Percentiles rank a stretch among this genome's conserved stretches.
Evolutionary conservation across 2,113 vertebrate genomes (phyloP).

Genomic region (Chrysochloris asiatica): DNA sequence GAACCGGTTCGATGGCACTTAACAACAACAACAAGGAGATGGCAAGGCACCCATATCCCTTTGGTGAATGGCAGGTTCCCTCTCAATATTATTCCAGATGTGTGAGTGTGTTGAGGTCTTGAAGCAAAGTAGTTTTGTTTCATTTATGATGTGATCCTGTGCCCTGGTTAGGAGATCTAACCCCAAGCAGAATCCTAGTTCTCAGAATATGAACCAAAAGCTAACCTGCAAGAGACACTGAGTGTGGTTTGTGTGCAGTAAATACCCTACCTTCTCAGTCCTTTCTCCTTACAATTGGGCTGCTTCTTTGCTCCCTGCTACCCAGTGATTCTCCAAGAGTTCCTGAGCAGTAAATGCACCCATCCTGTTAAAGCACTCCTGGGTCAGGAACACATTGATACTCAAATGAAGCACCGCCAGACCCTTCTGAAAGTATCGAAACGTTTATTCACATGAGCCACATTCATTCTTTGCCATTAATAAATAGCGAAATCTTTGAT

Average conservation of each 20-base stretch:
- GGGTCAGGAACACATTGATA: neutral
- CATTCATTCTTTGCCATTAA: constrained; percentile 64
- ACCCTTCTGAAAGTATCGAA: neutral
- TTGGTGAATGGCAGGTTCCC: neutral
- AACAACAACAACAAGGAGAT: no score
- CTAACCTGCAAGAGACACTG: neutral
- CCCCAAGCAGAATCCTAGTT: neutral
- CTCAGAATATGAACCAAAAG: neutral
- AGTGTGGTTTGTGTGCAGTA: neutral
- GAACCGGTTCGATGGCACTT: no score
- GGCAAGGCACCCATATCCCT: neutral
- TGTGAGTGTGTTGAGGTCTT: neutral
- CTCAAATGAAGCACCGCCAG: neutral
- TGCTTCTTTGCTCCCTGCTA: neutral
- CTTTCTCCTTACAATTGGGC: neutral
- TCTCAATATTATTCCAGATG: neutral
- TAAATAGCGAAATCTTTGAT: constrained; percentile 71
- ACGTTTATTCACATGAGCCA: constrained; percentile 3
- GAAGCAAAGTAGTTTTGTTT: neutral
- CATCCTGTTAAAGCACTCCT: neutral
- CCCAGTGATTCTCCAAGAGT: neutral
- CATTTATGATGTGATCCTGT: neutral
- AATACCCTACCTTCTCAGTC: neutral
- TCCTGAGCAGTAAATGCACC: neutral
- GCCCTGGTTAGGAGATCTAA: neutral